A percentile compares a stretch with the other conserved stretches of the same genome.
These are phyloP conservation scores for Antheraea mylitta DNA, from an alignment of 1,140 invertebrate species.

Conservation along the genomic window DNA sequence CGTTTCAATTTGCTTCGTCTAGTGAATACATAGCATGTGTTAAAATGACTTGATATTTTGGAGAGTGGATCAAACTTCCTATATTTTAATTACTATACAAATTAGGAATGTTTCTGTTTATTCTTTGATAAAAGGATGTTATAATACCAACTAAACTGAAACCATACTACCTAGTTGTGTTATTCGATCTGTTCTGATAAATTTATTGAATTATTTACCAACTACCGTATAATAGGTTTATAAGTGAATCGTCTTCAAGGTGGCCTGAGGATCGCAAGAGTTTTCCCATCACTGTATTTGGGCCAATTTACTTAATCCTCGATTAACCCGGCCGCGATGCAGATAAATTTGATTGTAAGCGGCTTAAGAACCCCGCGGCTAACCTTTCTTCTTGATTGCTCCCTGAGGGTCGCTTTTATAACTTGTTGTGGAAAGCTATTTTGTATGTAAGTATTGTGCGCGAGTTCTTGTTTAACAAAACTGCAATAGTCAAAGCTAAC, in stretches of 20 bases:
- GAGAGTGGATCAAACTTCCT: too few species aligned
- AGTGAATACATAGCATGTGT: too few species aligned
- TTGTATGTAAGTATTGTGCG: neutral
- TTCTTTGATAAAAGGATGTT: too few species aligned
- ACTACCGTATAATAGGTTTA: slow-evolving; percentile 16
- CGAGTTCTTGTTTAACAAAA: neutral
- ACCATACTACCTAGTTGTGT: too few species aligned
- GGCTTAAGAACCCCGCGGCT: slow-evolving; percentile 28
- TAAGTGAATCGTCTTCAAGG: slow-evolving; percentile 12
- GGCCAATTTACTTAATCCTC: slow-evolving; percentile 32
- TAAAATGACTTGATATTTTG: too few species aligned
- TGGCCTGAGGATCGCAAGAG: slow-evolving; percentile 8
- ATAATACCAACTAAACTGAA: too few species aligned
- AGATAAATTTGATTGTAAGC: slow-evolving; percentile 35
- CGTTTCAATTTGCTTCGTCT: too few species aligned
- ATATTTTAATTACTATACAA: too few species aligned
- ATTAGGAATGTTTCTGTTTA: too few species aligned
- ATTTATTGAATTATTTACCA: slow-evolving; percentile 12
- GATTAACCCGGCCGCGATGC: slow-evolving; percentile 31
- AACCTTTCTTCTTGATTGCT: slow-evolving; percentile 34
- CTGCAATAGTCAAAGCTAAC: neutral
- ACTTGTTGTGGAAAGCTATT: slow-evolving; percentile 4
- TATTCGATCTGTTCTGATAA: too few species aligned
- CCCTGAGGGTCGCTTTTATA: slow-evolving; percentile 17
- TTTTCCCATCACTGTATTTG: slow-evolving; percentile 27